Evolutionary conservation across 2,888 invertebrate species (phyloP).

Genomic region (Ligdia adustata): DNA sequence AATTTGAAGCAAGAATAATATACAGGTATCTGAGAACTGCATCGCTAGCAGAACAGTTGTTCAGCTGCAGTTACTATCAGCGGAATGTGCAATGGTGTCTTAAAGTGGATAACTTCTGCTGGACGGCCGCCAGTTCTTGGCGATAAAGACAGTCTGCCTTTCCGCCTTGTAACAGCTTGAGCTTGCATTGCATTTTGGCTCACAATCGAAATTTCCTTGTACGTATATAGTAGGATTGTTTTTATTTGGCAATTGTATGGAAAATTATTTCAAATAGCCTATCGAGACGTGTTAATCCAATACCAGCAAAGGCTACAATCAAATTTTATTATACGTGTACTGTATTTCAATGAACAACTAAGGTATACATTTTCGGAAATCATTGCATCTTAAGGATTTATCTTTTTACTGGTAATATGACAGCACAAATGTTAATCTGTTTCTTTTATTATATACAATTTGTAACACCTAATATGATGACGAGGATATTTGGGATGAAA

Average conservation of each 20-base stretch:
- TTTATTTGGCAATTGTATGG: constrained; percentile 7
- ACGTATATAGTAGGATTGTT: constrained; percentile 24
- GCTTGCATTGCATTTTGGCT: constrained; percentile 32
- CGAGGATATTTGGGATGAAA: no score
- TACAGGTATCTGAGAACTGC: constrained; percentile 4
- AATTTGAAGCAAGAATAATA: constrained; percentile 9
- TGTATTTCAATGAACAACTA: no score
- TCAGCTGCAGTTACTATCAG: constrained; percentile 23
- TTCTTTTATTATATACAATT: no score
- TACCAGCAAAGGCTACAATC: no score
- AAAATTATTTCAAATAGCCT: not conserved
- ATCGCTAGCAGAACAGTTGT: constrained; percentile 10
- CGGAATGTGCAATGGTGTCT: constrained; percentile 56
- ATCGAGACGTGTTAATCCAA: no score
- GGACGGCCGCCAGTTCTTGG: constrained; percentile 54
- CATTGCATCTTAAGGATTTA: no score
- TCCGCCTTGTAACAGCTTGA: constrained; percentile 42
- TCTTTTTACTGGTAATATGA: no score
- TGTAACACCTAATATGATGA: no score
- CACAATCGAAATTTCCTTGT: constrained; percentile 26
- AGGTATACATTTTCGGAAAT: no score
- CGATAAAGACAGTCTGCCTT: constrained; percentile 46
- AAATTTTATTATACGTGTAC: no score
- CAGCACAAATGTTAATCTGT: no score
- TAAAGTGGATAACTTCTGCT: constrained; percentile 61